Evolutionary conservation across 2,888 invertebrate genomes (phyloP).

Genomic region (Dynastes grantii): DNA sequence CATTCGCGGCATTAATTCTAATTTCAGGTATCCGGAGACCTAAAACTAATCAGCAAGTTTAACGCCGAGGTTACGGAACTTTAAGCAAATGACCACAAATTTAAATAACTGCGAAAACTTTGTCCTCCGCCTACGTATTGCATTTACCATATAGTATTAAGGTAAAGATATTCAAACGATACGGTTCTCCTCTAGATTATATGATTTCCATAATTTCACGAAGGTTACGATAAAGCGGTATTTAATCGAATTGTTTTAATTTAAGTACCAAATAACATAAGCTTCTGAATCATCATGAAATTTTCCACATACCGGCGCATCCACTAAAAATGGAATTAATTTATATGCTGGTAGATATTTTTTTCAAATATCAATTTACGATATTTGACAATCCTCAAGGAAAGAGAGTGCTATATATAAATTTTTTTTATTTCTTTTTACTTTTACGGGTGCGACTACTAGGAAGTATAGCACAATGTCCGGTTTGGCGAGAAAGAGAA

Average conservation of each 20-base stretch:
- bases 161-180: neutral
- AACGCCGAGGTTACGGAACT: conserved; percentile 10
- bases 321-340: too few species aligned
- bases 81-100: conserved; percentile 31
- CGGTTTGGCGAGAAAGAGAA: too few species aligned
- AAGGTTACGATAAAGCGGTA: neutral
- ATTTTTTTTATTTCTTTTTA: too few species aligned
- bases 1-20: conserved; percentile 22
- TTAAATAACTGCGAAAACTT: conserved; percentile 34
- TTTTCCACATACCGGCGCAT: too few species aligned
- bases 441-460: too few species aligned
- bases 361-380: too few species aligned
- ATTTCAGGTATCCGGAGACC: conserved; percentile 37
- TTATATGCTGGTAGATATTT: too few species aligned
- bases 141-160: neutral
- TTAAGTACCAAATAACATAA: neutral
- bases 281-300: neutral
- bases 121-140: neutral
- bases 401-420: too few species aligned
- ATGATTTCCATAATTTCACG: conserved; percentile 4
- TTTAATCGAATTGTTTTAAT: neutral
- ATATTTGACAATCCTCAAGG: too few species aligned
- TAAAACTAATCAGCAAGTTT: conserved; percentile 37
- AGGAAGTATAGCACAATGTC: too few species aligned
- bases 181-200: conserved; percentile 3